Percentiles rank a stretch among this genome's conserved stretches.
Conservation (phyloP, 2,888 invertebrate species). For the Pseudococcus longispinus region DNA sequence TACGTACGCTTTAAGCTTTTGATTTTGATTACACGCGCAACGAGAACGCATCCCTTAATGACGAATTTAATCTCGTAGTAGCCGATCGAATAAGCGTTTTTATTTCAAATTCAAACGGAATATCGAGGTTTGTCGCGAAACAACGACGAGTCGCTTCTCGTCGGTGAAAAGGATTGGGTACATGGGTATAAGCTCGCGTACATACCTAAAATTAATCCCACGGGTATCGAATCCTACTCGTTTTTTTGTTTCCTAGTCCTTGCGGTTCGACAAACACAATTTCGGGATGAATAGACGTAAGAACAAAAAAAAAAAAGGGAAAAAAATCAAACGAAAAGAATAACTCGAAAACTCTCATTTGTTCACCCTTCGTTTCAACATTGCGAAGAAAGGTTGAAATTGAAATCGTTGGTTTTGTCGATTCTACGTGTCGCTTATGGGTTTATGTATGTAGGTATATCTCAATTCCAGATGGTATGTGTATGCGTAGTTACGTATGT, state of each 20-base stretch:
- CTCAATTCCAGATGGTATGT: background rate
- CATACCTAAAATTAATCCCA: background rate
- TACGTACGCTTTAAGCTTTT: background rate
- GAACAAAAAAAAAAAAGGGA: background rate
- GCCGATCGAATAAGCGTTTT: background rate
- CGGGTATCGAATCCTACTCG: background rate
- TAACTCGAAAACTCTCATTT: background rate
- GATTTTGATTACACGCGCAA: background rate
- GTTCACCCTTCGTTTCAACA: slow-evolving; percentile 8
- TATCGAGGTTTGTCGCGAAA: background rate
- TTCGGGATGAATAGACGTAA: background rate
- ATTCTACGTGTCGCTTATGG: background rate
- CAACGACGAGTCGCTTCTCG: background rate
- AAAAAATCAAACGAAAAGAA: background rate
- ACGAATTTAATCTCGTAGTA: background rate
- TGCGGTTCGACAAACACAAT: background rate
- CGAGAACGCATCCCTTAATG: background rate
- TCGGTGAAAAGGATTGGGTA: background rate
- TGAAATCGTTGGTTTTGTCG: background rate
- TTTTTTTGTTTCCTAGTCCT: background rate
- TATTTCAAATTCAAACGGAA: background rate
- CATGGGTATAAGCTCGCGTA: background rate
- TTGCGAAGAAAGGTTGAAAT: background rate
- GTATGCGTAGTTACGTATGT: too few relatives aligned
- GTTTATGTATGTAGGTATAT: background rate